Evolutionary conservation across 2,797 vertebrate genomes (phyloP), one percentile per base, ranked within the genome.

Genomic region (Coregonus sp.): DNA sequence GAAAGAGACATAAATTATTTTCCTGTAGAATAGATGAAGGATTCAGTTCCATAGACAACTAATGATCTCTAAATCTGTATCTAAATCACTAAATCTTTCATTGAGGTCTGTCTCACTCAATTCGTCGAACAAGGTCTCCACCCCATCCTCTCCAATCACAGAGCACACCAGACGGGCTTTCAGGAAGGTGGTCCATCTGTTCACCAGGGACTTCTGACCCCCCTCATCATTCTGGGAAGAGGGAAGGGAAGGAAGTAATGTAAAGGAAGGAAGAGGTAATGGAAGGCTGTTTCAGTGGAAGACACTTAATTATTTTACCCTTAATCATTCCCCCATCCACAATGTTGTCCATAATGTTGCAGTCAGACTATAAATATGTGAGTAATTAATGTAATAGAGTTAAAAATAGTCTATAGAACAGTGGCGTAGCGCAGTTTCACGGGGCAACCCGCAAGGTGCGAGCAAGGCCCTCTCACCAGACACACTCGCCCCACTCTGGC

Each of bases 161-260:
- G 96, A 96, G 65, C 97, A 99, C 80, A 98, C 95, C 74, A 99
- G 94, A 74, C 94, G 96, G 81, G 97, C 96, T 84, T 99, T 99
- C 78, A 99, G 93, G 90, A 98, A 98, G 0, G 97, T 98, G 7
- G 96, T 98, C 97, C 97, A 99, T 86, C 96, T 98, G 92, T 96
- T 96, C 79, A 96, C 95, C 80, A 98, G 92, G 0, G 96, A 97
- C 74, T 98, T 96, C 86, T 96, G 95, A 0, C 97, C 97, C 5
- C 97, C 97, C 84, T 95, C 95, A 73, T 99, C 97, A 71, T 96
- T 96, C 97, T 99, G 79, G 77, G 78, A 80, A 80, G 74, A 51
- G 9, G 56, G n/a, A 61, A 14, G 35, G 4, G 29, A 33, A 54
- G 54, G 16, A 56, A 18, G 54, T 56, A 4, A 63, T 4, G 20